These are phyloP conservation scores for Anoncus sp. DNA, from an alignment of 2,888 invertebrate genomes.

Conservation along the genomic window DNA sequence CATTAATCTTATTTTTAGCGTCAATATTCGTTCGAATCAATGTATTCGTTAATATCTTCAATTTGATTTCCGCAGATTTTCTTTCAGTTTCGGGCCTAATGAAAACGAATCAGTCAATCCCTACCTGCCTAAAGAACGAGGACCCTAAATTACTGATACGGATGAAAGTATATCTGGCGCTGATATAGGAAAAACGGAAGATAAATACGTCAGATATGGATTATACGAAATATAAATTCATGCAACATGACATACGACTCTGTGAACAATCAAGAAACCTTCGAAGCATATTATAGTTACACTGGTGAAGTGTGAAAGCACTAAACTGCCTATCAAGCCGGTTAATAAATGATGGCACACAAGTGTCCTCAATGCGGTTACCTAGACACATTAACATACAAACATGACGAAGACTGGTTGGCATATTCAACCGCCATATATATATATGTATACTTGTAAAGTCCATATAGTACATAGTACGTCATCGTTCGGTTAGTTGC, in stretches of 20 bases:
- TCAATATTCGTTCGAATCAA: too few species aligned
- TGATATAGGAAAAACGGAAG: background rate
- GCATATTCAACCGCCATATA: constrained; percentile 39
- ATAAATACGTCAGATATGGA: background rate
- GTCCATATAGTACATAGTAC: background rate
- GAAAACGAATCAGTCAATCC: too few species aligned
- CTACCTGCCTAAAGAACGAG: too few species aligned
- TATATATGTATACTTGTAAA: constrained; percentile 2
- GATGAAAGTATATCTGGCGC: background rate
- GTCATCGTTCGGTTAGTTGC: constrained; percentile 30
- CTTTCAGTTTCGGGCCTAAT: too few species aligned
- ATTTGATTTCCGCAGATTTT: too few species aligned
- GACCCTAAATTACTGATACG: too few species aligned
- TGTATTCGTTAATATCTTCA: too few species aligned
- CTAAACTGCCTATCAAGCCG: constrained; percentile 19
- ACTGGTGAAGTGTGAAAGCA: constrained; percentile 9
- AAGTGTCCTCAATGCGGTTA: constrained; percentile 25
- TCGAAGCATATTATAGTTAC: background rate
- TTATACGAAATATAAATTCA: background rate
- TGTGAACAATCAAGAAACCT: constrained; percentile 8
- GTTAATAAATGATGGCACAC: constrained; percentile 41
- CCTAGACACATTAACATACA: constrained; percentile 40
- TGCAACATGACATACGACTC: background rate
- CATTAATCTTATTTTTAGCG: too few species aligned
- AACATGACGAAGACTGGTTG: constrained; percentile 49